phyloP scores from a whole-genome alignment of 2,113 vertebrate genomes.

The Lagopus leucura region DNA sequence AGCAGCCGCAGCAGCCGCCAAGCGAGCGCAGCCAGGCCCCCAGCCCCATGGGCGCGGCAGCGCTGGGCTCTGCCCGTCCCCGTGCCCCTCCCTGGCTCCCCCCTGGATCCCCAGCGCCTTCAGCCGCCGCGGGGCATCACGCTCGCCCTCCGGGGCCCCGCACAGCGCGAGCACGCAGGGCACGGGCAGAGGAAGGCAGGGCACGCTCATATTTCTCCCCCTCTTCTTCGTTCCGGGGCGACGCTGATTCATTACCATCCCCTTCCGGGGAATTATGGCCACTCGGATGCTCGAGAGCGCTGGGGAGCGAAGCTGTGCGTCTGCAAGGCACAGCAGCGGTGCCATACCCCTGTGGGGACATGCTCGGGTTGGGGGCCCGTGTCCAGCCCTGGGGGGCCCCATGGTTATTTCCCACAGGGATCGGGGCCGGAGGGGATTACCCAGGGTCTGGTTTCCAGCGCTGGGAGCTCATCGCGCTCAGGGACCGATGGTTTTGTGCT shows the following conservation, averaged over 20 bases:
- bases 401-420: fast-evolving
- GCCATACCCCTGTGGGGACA: not conserved
- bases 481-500: not conserved
- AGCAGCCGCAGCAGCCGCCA: conserved; percentile 30
- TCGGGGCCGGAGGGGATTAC: not conserved
- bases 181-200: not conserved
- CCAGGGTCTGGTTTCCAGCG: not conserved
- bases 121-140: not conserved
- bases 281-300: not conserved
- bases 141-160: not conserved
- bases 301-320: not conserved
- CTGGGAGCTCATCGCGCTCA: not conserved
- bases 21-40: conserved; percentile 24
- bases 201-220: not conserved
- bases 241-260: not conserved
- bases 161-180: too few relatives aligned
- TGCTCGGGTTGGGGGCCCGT: fast-evolving
- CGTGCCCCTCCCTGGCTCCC: not conserved
- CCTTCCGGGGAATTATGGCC: not conserved
- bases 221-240: not conserved
- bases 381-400: not conserved
- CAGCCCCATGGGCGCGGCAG: conserved; percentile 21
- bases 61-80: not conserved
- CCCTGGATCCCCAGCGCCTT: not conserved
- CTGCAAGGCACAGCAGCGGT: not conserved